Conservation (phyloP, 2,113 vertebrate species). For the Vombatus ursinus region DNA sequence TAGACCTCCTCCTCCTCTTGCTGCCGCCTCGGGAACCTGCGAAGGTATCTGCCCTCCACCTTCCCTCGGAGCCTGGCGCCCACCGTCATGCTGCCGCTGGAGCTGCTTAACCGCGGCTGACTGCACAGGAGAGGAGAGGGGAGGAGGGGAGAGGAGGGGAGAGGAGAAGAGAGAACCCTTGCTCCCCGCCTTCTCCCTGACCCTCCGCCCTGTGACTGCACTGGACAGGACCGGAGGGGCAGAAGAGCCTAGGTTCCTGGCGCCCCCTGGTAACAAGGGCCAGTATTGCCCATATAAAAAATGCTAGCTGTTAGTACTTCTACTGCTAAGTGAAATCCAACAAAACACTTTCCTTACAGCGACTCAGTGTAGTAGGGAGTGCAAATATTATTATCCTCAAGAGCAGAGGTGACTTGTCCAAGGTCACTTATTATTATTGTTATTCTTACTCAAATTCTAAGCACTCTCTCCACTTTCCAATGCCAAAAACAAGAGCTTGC, state of each 20-base stretch:
- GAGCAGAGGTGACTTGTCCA: background rate
- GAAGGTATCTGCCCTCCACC: conserved; percentile 51
- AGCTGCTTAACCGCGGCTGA: background rate
- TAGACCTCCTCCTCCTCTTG: conserved; percentile 42
- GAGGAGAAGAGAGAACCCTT: conserved; percentile 11
- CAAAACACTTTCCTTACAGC: background rate
- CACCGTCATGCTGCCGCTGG: conserved; percentile 73
- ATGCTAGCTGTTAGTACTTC: background rate
- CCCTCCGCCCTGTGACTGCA: background rate
- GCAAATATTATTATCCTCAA: background rate
- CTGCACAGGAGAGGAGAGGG: fast-evolving
- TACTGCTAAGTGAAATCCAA: background rate
- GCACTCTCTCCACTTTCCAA: background rate
- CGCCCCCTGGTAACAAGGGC: conserved; percentile 36
- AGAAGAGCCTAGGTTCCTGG: background rate
- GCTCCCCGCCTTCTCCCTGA: background rate
- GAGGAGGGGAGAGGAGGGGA: background rate
- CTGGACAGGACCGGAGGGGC: background rate
- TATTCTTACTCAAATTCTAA: background rate
- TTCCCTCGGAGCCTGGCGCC: conserved; percentile 69
- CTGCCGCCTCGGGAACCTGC: conserved; percentile 45
- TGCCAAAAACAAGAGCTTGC: no score
- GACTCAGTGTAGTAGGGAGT: background rate
- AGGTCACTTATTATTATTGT: background rate
- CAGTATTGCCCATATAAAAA: background rate